These are phyloP conservation scores for Aptenodytes forsteri DNA, from an alignment of 2,113 vertebrate species.

Conservation along the genomic window DNA sequence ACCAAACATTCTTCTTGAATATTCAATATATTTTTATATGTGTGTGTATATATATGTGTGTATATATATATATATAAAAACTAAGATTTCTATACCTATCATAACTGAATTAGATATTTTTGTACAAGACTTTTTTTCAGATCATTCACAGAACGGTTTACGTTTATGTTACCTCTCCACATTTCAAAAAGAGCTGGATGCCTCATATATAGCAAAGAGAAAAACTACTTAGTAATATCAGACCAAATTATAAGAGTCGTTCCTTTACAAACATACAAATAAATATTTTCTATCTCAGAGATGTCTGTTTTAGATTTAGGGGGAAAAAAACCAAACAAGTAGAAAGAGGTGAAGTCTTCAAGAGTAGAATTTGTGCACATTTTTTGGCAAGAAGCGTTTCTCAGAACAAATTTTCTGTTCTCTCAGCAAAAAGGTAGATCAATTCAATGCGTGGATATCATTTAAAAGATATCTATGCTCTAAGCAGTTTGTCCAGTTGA, in stretches of 20 bases:
- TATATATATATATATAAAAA: too few species aligned
- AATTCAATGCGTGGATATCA: not conserved
- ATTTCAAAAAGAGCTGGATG: not conserved
- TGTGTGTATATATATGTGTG: too few species aligned
- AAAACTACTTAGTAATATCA: not conserved
- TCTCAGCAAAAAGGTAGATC: slow-evolving; percentile 15
- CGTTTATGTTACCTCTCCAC: not conserved
- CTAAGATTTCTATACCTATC: not conserved
- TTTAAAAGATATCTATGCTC: slow-evolving; percentile 1
- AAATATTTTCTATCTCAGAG: not conserved
- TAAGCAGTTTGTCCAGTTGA: not conserved
- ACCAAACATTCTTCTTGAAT: not conserved
- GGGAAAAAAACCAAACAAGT: not conserved
- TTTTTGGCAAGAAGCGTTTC: not conserved
- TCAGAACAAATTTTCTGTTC: slow-evolving; percentile 1
- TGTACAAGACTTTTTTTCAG: not conserved
- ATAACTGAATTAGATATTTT: not conserved
- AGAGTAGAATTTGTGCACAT: not conserved
- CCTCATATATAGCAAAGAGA: not conserved
- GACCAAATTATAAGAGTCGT: not conserved
- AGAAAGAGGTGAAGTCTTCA: not conserved
- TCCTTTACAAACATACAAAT: not conserved
- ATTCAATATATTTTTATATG: not conserved
- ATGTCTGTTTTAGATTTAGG: not conserved
- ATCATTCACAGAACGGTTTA: not conserved